Percentiles rank a stretch among this genome's conserved stretches.
These are phyloP conservation scores for Capreolus pygargus DNA, from an alignment of 2,113 vertebrate species.

Conservation along the genomic window DNA sequence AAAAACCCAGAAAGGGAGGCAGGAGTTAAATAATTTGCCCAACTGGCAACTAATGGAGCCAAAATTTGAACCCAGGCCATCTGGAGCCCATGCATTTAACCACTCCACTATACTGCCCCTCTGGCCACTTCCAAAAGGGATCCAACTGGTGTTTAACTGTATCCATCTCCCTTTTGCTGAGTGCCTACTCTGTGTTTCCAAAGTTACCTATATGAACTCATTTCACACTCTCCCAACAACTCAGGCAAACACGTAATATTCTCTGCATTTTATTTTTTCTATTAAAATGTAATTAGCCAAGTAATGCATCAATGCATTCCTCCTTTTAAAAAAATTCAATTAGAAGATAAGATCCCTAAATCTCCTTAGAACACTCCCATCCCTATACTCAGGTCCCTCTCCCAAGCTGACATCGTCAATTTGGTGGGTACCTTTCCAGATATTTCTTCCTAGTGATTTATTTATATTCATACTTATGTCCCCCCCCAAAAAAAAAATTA, in stretches of 20 bases:
- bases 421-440: neutral
- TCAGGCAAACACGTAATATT: neutral
- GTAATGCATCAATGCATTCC: neutral
- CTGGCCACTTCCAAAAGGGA: accelerated
- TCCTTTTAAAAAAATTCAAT: neutral
- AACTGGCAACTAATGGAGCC: no score
- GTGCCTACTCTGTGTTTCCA: neutral
- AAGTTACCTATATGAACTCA: neutral
- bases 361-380: neutral
- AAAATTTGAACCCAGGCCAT: neutral
- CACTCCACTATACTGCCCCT: neutral
- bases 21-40: neutral
- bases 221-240: neutral
- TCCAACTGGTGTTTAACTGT: accelerated
- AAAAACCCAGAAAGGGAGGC: neutral
- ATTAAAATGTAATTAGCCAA: neutral
- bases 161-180: neutral
- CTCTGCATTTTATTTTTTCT: neutral
- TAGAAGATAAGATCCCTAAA: neutral
- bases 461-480: neutral
- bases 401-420: neutral
- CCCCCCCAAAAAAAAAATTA: neutral
- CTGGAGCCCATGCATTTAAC: neutral
- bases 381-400: neutral
- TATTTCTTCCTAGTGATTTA: neutral